Percentiles rank a stretch among this genome's conserved stretches.
phyloP scores from a whole-genome alignment of 2,113 vertebrate species.

The Oriolus oriolus region DNA sequence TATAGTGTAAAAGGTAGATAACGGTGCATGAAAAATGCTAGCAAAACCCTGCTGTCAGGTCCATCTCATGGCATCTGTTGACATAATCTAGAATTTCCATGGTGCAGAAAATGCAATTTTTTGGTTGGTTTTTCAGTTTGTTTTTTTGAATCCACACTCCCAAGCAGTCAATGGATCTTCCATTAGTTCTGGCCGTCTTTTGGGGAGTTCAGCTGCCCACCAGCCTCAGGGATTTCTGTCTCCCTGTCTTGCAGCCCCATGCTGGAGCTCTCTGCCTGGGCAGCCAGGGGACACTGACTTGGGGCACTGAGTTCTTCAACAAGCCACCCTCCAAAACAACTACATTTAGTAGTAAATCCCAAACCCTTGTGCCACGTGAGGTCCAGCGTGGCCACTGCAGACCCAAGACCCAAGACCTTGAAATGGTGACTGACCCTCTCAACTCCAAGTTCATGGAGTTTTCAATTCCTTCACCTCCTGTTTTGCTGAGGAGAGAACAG shows the following conservation, averaged over 20 bases:
- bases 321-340: not conserved
- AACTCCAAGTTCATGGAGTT: not conserved
- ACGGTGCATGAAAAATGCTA: not conserved
- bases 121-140: too few species aligned
- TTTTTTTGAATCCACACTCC: not conserved
- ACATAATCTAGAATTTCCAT: not conserved
- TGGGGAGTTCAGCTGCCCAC: not conserved
- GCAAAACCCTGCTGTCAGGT: not conserved
- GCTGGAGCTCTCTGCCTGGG: not conserved
- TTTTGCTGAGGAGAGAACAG: not conserved
- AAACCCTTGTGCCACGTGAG: not conserved
- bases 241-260: not conserved
- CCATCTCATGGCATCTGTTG: not conserved
- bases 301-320: not conserved
- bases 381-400: rapidly evolving
- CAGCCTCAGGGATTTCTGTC: not conserved
- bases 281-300: rapidly evolving
- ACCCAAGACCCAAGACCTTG: not conserved
- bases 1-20: not conserved
- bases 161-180: not conserved
- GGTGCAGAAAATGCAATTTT: not conserved
- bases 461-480: not conserved
- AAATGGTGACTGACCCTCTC: not conserved
- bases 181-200: not conserved
- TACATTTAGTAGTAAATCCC: not conserved